Conservation (phyloP, 2,113 vertebrate genomes). For the Eurystomus gularis region DNA sequence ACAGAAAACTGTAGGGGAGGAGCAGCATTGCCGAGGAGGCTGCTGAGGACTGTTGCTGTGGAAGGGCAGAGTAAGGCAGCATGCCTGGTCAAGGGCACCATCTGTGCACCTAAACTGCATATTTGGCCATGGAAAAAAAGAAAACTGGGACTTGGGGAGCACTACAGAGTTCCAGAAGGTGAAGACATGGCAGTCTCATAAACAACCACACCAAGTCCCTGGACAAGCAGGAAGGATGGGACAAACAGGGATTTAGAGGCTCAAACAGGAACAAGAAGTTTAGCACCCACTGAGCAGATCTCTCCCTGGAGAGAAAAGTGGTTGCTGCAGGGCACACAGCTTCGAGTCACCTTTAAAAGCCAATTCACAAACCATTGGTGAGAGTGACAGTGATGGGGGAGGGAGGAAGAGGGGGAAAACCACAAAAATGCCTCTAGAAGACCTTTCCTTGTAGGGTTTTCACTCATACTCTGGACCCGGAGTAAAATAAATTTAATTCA, state of each 20-base stretch:
- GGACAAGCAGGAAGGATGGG: not conserved
- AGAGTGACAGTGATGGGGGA: not conserved
- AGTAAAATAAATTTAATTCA: not conserved
- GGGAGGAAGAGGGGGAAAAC: not conserved
- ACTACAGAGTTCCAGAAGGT: not conserved
- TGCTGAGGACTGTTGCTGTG: not conserved
- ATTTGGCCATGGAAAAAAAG: not conserved
- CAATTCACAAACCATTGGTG: not conserved
- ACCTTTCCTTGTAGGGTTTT: not conserved
- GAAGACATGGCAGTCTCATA: not conserved
- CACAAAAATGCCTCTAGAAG: not conserved
- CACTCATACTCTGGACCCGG: not conserved
- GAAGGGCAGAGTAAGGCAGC: not conserved
- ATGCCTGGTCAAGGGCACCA: not conserved
- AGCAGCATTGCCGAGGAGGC: not conserved
- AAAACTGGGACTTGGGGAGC: not conserved
- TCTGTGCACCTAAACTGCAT: rapidly evolving
- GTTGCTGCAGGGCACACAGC: not conserved
- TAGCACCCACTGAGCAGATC: not conserved
- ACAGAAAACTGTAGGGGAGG: not conserved
- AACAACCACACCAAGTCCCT: not conserved
- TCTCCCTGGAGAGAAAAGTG: not conserved
- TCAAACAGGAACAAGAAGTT: not conserved
- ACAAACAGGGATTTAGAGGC: not conserved
- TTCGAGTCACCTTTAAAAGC: not conserved